Conservation (phyloP, 2,888 invertebrate species). For the Tridacna gigas region DNA sequence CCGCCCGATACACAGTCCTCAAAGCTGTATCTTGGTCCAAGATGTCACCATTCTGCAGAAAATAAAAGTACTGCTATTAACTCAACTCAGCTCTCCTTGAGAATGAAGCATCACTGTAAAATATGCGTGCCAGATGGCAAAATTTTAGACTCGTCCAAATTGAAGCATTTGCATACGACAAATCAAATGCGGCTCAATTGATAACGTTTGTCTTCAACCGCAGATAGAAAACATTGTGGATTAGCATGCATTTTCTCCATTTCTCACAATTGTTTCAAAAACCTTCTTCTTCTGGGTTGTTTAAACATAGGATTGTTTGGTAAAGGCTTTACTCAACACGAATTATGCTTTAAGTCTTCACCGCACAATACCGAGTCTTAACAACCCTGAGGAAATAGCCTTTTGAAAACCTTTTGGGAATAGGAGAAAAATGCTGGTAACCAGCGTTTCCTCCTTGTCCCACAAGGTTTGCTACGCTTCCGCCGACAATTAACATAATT, state of each 20-base stretch:
- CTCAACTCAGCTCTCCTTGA: no score
- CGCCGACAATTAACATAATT: no score
- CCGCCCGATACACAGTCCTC: constrained; percentile 7
- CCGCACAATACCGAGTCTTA: not conserved
- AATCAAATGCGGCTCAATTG: no score
- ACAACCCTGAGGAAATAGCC: not conserved
- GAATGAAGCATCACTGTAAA: no score
- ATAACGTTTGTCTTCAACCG: not conserved
- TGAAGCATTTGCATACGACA: no score
- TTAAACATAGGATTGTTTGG: not conserved
- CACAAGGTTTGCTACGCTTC: not conserved
- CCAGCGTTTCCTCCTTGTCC: not conserved
- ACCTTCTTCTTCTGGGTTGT: not conserved
- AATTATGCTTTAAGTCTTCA: not conserved
- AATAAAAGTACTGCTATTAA: not conserved
- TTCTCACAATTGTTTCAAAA: not conserved
- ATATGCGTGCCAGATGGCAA: no score
- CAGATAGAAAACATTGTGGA: not conserved
- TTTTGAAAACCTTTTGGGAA: not conserved
- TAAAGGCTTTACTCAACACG: not conserved
- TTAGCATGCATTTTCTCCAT: not conserved
- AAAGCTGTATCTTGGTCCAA: constrained; percentile 3
- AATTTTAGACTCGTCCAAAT: no score
- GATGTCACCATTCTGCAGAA: constrained; percentile 7
- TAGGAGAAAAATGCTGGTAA: not conserved